Conservation (phyloP, 1,140 invertebrate species). For the Drosophila sproati region DNA sequence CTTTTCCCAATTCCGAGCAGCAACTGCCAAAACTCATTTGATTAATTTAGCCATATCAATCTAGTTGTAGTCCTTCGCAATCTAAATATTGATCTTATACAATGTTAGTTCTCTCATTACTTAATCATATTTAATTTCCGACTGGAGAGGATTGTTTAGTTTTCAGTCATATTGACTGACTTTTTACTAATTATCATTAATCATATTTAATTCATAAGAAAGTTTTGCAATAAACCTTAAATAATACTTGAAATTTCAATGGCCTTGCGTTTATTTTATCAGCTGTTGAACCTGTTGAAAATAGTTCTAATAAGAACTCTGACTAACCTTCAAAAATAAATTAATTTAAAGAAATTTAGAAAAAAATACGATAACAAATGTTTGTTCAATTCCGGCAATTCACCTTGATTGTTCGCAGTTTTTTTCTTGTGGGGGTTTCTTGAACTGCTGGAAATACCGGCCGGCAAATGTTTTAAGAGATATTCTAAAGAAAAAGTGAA, state of each 20-base stretch:
- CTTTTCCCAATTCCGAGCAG: conserved; percentile 47
- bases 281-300: conserved; percentile 47
- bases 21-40: conserved; percentile 68
- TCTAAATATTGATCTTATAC: conserved; percentile 17
- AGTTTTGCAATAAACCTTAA: conserved; percentile 30
- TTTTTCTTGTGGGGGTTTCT: conserved; percentile 27
- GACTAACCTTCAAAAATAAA: too few relatives aligned
- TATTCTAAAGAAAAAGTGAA: conserved; percentile 23
- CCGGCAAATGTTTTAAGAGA: conserved; percentile 37
- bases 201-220: conserved; percentile 45
- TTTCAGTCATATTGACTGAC: conserved; percentile 68
- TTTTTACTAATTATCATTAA: conserved; percentile 14
- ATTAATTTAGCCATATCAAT: conserved; percentile 31
- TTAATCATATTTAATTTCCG: neutral
- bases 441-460: conserved; percentile 49
- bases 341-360: too few relatives aligned
- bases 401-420: conserved; percentile 28
- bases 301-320: conserved; percentile 13
- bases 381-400: conserved; percentile 5
- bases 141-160: conserved; percentile 25
- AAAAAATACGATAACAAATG: neutral
- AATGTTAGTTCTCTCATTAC: conserved; percentile 8
- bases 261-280: conserved; percentile 44
- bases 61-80: conserved; percentile 40
- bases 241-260: conserved; percentile 16